These are phyloP conservation scores for Pluvialis apricaria DNA, from an alignment of 2,113 vertebrate genomes.

Conservation along the genomic window DNA sequence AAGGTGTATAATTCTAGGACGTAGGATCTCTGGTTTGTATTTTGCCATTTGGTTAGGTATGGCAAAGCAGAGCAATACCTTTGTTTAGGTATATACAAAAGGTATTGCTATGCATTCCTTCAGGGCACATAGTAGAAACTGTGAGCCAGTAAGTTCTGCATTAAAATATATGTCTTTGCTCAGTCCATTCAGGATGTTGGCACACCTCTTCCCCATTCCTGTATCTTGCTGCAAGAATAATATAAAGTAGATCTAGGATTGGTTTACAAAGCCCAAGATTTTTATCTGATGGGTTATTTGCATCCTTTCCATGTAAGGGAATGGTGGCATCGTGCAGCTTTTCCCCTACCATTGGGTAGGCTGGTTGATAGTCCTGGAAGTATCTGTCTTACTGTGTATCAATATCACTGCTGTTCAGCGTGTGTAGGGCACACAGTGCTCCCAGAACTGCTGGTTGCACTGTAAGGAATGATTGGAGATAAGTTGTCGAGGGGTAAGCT, in stretches of 20 bases:
- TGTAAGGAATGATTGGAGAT: neutral
- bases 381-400: neutral
- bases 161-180: neutral
- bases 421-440: neutral
- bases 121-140: neutral
- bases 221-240: neutral
- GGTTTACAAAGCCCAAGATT: neutral
- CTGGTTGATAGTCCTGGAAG: neutral
- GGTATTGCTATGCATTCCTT: neutral
- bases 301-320: neutral
- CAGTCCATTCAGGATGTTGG: neutral
- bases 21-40: neutral
- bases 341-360: fast-evolving
- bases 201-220: neutral
- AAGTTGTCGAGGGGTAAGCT: neutral
- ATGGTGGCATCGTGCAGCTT: neutral
- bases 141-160: neutral
- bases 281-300: neutral
- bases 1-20: neutral
- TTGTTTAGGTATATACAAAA: neutral
- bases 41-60: neutral
- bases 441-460: neutral
- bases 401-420: neutral
- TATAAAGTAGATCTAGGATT: neutral
- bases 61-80: neutral